Evolutionary conservation across 2,888 invertebrate species (phyloP).

Genomic region (Melolontha melolontha): DNA sequence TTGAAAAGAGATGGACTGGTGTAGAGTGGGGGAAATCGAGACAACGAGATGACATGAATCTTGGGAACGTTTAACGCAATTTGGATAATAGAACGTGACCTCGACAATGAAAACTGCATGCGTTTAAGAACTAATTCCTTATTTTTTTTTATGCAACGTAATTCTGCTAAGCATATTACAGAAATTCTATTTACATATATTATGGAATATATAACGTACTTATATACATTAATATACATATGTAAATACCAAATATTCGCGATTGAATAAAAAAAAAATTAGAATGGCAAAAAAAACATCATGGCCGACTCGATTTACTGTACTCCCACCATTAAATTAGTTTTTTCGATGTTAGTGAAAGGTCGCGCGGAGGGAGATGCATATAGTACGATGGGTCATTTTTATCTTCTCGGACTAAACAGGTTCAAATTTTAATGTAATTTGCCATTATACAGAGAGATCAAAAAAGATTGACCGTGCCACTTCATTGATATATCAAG

Average conservation of each 20-base stretch:
- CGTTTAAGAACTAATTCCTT: conserved; percentile 3
- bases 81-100: conserved; percentile 39
- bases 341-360: too few species aligned
- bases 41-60: conserved; percentile 24
- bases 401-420: too few species aligned
- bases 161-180: not conserved
- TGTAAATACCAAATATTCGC: not conserved
- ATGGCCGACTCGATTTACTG: conserved; percentile 16
- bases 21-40: not conserved
- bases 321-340: too few species aligned
- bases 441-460: too few species aligned
- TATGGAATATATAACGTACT: not conserved
- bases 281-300: conserved; percentile 21
- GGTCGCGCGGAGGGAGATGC: too few species aligned
- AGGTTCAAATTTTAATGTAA: too few species aligned
- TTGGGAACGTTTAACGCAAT: conserved; percentile 34
- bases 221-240: not conserved
- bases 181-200: too few species aligned
- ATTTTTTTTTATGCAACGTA: not conserved
- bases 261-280: conserved; percentile 11
- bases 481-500: too few species aligned
- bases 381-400: too few species aligned
- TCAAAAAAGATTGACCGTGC: too few species aligned
- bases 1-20: conserved; percentile 3
- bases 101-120: conserved; percentile 37